Conservation (phyloP, 2,113 vertebrate genomes). For the Pyxicephalus adspersus region DNA sequence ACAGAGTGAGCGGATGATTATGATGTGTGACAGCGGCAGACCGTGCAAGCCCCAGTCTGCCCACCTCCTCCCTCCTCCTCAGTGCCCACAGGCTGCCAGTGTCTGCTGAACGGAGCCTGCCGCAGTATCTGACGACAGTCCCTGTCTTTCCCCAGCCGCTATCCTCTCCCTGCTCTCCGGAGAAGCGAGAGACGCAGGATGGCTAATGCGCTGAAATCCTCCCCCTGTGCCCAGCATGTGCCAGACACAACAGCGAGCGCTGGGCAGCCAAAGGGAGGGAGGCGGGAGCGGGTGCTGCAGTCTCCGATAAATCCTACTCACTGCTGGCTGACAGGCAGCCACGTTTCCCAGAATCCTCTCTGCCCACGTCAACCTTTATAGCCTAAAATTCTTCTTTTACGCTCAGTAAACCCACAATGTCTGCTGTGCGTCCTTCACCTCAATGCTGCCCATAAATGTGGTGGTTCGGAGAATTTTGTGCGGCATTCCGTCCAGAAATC, state of each 20-base stretch:
- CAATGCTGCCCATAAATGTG: too few species aligned
- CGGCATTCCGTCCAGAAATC: too few species aligned
- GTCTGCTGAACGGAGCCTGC: slow-evolving; percentile 41
- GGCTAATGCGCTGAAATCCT: slow-evolving; percentile 57
- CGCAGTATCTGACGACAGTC: slow-evolving; percentile 52
- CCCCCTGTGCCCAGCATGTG: slow-evolving; percentile 57
- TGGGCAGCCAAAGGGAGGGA: slow-evolving; percentile 58
- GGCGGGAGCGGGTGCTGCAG: slow-evolving; percentile 1
- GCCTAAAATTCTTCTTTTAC: too few species aligned
- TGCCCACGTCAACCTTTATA: not conserved
- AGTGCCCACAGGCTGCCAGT: slow-evolving; percentile 52
- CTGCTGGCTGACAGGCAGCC: not conserved
- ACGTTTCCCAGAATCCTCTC: not conserved
- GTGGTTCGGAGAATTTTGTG: too few species aligned
- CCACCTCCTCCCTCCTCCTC: accelerated
- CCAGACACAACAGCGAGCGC: slow-evolving; percentile 62
- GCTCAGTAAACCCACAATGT: too few species aligned
- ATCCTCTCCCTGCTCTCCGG: slow-evolving; percentile 51
- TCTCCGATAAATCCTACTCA: slow-evolving; percentile 28
- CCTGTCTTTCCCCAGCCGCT: slow-evolving; percentile 45
- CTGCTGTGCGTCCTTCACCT: too few species aligned
- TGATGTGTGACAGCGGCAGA: slow-evolving; percentile 33
- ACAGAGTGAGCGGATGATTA: slow-evolving; percentile 28
- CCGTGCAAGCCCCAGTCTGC: not conserved
- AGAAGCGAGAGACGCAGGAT: slow-evolving; percentile 60